Base-by-base conservation (phyloP, 2,113 vertebrate species). In the Tautogolabrus adspersus region DNA sequence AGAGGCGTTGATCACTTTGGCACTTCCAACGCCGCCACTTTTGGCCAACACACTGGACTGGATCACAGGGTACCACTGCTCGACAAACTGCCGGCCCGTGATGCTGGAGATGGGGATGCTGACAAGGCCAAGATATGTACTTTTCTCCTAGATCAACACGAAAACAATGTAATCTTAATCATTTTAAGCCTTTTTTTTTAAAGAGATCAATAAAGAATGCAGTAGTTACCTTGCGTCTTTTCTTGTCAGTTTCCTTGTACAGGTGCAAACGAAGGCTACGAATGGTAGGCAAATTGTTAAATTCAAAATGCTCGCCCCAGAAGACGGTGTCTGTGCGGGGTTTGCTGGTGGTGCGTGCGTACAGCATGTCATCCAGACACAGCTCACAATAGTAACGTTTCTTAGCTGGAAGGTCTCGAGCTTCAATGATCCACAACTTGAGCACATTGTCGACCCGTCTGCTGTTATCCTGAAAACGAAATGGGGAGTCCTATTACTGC, bases 351-450 rank as follows among this genome's bases (percentile, higher is more conserved):
- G 97, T 99, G 38, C 97, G 96, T 0, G 97, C 97, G 1, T 98
- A 99, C 46, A 98, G 93, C 96, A 98, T 98, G 93, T 99, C 97
- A 0, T 99, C 98, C 91, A 99, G 94, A 92, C 97, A 99, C 34
- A 99, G 95, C 95, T 99, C 98, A 37, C 98, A 99, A 92, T 98
- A 99, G 89, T 99, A 99, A 46, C 98, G 97, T 85, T 98, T 98
- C 93, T 99, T 99, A 51, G 97, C 94, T 0, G 98, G 98, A 3
- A 99, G 94, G 85, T 99, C 98, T 0, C 97, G 95, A 0, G 97
- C 98, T 86, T 99, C 98, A 47, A 99, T 99, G 88, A 99, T 97
- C 98, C 98, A 99, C 56, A 99, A 86, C 88, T 98, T 98, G 63
- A 99, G 94, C 66, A 98, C 97, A 0, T 98, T 98, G 86, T 99